phyloP scores from a whole-genome alignment of 2,888 invertebrate species.

The Ophioninae sp. region DNA sequence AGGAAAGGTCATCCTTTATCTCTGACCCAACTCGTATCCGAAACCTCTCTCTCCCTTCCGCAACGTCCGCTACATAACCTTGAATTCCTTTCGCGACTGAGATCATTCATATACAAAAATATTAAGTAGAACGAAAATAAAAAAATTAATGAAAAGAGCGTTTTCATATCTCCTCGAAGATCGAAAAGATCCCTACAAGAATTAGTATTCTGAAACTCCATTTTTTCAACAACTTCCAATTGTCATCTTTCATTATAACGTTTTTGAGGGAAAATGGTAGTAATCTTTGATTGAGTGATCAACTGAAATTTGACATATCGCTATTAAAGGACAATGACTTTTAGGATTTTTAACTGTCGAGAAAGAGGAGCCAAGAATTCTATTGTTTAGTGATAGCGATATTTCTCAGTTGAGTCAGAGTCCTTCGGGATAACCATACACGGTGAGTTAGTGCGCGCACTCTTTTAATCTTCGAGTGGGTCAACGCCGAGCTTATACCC shows the following conservation, averaged over 20 bases:
- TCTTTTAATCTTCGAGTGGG: too few relatives aligned
- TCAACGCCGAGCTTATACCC: too few relatives aligned
- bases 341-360: not conserved
- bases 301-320: not conserved
- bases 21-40: constrained; percentile 59
- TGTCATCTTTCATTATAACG: not conserved
- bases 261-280: not conserved
- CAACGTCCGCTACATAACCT: constrained; percentile 2
- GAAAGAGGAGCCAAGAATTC: too few relatives aligned
- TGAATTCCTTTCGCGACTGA: constrained; percentile 31
- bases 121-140: not conserved
- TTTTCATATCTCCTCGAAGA: not conserved
- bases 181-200: not conserved
- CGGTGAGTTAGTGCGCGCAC: too few relatives aligned
- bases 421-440: too few relatives aligned
- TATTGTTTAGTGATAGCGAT: too few relatives aligned
- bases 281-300: not conserved
- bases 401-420: too few relatives aligned
- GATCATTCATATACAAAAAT: constrained; percentile 38
- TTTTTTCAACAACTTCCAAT: not conserved
- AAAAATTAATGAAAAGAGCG: not conserved
- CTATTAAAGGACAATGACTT: not conserved
- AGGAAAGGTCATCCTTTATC: constrained; percentile 69
- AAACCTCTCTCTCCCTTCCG: constrained; percentile 21
- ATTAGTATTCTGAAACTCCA: not conserved